These are phyloP conservation scores for Corydoras maculifer DNA, from an alignment of 2,113 vertebrate genomes.

Conservation along the genomic window DNA sequence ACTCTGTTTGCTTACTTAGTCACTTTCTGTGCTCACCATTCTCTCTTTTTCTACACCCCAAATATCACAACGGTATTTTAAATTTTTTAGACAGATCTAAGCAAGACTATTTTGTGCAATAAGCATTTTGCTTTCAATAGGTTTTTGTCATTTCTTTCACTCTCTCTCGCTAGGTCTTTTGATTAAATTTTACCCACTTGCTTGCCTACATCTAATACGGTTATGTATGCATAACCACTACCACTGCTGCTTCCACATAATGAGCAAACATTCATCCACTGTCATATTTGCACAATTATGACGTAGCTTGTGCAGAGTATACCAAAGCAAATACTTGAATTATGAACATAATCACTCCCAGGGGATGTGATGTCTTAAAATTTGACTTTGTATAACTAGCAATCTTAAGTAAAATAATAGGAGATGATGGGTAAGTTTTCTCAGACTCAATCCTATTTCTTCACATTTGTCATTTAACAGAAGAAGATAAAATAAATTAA, in stretches of 20 bases:
- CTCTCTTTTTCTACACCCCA: constrained; percentile 1
- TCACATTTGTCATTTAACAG: constrained; percentile 15
- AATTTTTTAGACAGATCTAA: constrained; percentile 30
- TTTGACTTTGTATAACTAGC: neutral
- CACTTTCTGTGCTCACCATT: neutral
- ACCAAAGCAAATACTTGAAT: constrained; percentile 25
- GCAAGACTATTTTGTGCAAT: constrained; percentile 27
- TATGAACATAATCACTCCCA: constrained; percentile 15
- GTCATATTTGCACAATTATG: constrained; percentile 40
- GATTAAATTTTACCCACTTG: constrained; percentile 18
- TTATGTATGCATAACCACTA: constrained; percentile 43
- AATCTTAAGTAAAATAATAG: neutral
- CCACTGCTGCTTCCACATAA: constrained; percentile 29
- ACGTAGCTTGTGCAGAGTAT: constrained; percentile 14
- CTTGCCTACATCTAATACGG: constrained; percentile 15
- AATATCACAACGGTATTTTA: constrained; percentile 24
- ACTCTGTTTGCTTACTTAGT: constrained; percentile 17
- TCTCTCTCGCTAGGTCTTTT: constrained; percentile 4
- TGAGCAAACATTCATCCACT: constrained; percentile 36
- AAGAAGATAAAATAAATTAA: neutral
- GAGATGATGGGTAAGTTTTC: neutral
- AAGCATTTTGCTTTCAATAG: constrained; percentile 30
- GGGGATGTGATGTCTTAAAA: constrained; percentile 5
- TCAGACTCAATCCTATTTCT: neutral
- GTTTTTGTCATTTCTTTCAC: neutral